Base-by-base conservation (phyloP, 2,797 vertebrate species). In the Anguilla anguilla region DNA sequence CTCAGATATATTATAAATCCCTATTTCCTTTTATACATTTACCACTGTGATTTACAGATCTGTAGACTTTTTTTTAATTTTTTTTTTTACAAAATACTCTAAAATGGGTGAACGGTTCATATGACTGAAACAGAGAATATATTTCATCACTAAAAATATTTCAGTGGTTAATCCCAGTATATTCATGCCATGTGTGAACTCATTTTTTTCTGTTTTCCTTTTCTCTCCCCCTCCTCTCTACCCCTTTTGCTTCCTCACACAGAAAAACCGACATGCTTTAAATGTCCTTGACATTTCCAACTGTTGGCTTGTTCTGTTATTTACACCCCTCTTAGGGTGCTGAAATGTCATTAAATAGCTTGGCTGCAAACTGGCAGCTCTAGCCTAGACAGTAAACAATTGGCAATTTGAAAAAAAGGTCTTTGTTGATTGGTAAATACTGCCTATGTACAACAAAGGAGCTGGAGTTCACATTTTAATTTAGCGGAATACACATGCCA, bases 221-320 rank as follows among this genome's bases (percentile, higher is more conserved):
- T 49, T 1, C 19, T 53, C 51, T 10, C 77, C 59, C 67, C 77
- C 82, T 35, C 89, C 86, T 94, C 69, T 86, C 79, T 28, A 79
- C 53, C 67, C 83, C 72, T 59, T 89, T 90, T 88, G 92, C 87
- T 94, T 89, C 91, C 92, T 87, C 6, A 82, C 39, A 25, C 19
- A 49, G 39, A 82, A 82, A 49, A 82, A 82, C 43, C 10, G 79
- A 82, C 46, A 82, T 5, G 25, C 43, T 79, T 79, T 82, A 49
- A 82, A 82, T 82, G 79, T 82, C 79, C 79, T 82, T 51, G 53
- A 61, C 83, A 85, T 57, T 85, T 84, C 51, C 82, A 53, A 84
- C 82, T 57, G 51, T 57, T 49, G 79, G 79, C 43, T 51, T 46
- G 79, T 82, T 82, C 43, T 51, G 46, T 82, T 49, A 82, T 51